These are phyloP conservation scores for Pionites leucogaster DNA, from an alignment of 2,113 vertebrate species.

Conservation along the genomic window DNA sequence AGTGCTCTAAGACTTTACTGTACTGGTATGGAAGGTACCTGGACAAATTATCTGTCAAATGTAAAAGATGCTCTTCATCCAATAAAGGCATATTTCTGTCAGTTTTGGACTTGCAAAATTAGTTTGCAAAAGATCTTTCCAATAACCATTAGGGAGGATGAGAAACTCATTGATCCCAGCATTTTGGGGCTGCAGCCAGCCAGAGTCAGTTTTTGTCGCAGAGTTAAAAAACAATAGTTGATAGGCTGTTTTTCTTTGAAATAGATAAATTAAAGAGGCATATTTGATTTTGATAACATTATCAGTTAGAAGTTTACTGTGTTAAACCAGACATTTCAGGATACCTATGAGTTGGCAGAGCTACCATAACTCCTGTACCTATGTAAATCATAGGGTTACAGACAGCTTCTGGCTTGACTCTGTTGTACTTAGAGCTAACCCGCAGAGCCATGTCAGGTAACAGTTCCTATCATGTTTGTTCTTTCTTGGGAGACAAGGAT, in stretches of 20 bases:
- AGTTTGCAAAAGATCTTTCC: background rate
- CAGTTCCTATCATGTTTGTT: background rate
- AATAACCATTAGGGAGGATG: background rate
- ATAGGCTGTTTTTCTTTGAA: background rate
- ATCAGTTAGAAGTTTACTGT: background rate
- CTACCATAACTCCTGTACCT: rapidly evolving
- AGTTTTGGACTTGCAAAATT: background rate
- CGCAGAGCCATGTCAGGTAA: background rate
- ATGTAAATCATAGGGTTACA: background rate
- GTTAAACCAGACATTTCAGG: background rate
- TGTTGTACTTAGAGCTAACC: background rate
- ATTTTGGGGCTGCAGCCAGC: background rate
- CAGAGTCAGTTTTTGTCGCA: background rate
- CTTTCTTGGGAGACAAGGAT: background rate
- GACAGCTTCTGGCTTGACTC: background rate
- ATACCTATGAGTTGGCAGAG: background rate
- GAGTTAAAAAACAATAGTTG: background rate
- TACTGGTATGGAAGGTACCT: background rate
- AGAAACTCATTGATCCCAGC: background rate
- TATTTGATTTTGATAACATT: background rate
- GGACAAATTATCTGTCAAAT: background rate
- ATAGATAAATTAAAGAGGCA: background rate
- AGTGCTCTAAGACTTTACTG: background rate
- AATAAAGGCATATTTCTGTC: background rate
- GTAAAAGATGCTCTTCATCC: background rate